Evolutionary conservation across 92 coral and sea anemone species (phyloP).

Genomic region (Actinostola sp.): DNA sequence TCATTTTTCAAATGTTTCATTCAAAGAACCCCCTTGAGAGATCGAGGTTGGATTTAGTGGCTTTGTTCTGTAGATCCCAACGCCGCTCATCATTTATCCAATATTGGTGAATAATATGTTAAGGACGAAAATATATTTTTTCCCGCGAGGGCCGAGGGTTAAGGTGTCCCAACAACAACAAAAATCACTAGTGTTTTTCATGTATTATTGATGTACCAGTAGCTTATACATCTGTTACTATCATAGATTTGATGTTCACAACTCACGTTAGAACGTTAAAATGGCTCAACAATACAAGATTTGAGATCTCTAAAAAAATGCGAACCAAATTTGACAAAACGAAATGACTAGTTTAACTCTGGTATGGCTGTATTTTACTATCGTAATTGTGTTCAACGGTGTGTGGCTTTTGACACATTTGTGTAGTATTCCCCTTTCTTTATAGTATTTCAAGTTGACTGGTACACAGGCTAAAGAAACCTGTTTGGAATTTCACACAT

Average conservation of each 20-base stretch:
- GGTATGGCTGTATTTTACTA: no score
- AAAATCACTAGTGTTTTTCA: background rate
- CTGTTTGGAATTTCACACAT: background rate
- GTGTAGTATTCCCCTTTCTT: no score
- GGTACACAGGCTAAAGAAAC: constrained; percentile 3
- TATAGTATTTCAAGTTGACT: constrained; percentile 5
- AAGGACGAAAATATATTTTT: background rate
- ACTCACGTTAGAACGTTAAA: no score
- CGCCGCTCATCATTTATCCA: background rate
- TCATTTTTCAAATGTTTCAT: constrained; percentile 1
- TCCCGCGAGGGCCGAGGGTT: no score
- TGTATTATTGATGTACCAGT: constrained; percentile 7
- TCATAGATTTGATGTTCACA: constrained; percentile 3
- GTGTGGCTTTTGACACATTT: constrained; percentile 6
- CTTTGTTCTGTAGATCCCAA: background rate
- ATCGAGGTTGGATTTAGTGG: background rate
- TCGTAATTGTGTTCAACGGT: background rate
- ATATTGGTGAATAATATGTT: background rate
- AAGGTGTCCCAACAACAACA: constrained; percentile 5
- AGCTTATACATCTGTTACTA: background rate
- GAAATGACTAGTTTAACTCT: no score
- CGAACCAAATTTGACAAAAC: no score
- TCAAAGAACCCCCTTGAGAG: background rate
- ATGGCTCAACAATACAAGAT: no score
- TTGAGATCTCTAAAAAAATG: no score